phyloP scores from a whole-genome alignment of 2,113 vertebrate species.

The Pteropus alecto region DNA sequence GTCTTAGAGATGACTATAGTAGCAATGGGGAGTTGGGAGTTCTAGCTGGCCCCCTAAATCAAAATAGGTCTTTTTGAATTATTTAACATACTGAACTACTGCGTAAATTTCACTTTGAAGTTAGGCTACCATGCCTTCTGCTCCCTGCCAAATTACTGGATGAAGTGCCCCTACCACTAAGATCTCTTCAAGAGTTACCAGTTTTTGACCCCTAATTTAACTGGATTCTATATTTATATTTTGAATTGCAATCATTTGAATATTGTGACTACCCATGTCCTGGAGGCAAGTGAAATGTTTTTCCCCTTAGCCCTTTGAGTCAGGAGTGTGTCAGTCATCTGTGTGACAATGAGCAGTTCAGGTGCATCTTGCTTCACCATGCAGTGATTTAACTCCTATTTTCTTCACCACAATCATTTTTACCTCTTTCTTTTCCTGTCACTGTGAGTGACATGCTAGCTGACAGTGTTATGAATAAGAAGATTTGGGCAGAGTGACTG shows the following conservation, averaged over 20 bases:
- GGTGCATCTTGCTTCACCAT: background rate
- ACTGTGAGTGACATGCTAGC: conserved; percentile 63
- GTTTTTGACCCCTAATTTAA: background rate
- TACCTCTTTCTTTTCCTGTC: conserved; percentile 51
- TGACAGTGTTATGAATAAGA: conserved; percentile 67
- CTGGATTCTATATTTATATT: background rate
- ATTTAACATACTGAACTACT: background rate
- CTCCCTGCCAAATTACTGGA: background rate
- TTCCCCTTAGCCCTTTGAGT: background rate
- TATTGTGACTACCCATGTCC: background rate
- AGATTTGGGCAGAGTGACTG: conserved; percentile 66
- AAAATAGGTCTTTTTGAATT: background rate
- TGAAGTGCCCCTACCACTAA: background rate
- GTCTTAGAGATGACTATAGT: background rate
- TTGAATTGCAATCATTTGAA: background rate
- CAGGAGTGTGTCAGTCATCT: background rate
- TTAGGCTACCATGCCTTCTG: background rate
- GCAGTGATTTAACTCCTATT: conserved; percentile 7
- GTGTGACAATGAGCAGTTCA: background rate
- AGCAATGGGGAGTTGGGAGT: background rate
- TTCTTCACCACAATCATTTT: background rate
- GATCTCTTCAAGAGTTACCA: background rate
- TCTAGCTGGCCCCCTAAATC: background rate
- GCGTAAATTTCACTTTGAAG: background rate
- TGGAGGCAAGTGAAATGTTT: background rate